Base-by-base conservation (phyloP, 2,888 invertebrate species). In the Drosophila lacicola region DNA sequence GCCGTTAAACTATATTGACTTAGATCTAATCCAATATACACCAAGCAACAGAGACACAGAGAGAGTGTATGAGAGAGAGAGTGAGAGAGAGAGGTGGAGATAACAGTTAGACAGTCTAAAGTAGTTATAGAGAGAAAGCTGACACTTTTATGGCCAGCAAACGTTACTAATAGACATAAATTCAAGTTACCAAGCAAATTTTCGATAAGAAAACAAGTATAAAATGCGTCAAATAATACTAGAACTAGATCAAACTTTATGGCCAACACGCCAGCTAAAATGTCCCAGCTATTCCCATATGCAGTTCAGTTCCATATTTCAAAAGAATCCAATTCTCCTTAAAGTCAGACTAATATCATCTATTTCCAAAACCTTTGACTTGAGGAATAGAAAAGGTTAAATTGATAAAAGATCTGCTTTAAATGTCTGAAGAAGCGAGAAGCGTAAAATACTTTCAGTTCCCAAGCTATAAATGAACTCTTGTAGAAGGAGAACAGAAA, bases 1-100 rank as follows among this genome's bases (percentile, higher is more conserved):
- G 65, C 64, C 78, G 69, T 76, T 74, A 69, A 76, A 76, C 74
- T 76, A 77, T 79, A 77, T 77, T 79, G 76, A 77, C 70, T 79
- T 67, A 62, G 64, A 79, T 71, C 66, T 75, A 68, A 79, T 65
- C 79, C 80, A 79, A 77, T 77, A 74, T 53, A 55, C 53, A 62
- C 47, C 46, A 39, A 44, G 19, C 41, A 36, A 39, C 6, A 47
- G 47, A 53, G 44, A 39, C 3, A 61, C 55, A 34, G 10, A 68
- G 39, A 68, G 41, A 2, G 14, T 11, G n/a, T 6, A 6, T 46
- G 29, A 46, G 2, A 25, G 8, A 2, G 41, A 9, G 39, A 14
- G 14, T 9, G 39, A 14, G 8, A 2, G n/a, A 3, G 9, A 39
- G 17, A 39, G 13, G 1, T 1, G 17, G 2, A 42, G 19, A 13